A percentile compares a stretch with the other conserved stretches of the same genome.
phyloP scores from a whole-genome alignment of 53 echinoderm and acorn worm species.

The Apostichopus leukothele region DNA sequence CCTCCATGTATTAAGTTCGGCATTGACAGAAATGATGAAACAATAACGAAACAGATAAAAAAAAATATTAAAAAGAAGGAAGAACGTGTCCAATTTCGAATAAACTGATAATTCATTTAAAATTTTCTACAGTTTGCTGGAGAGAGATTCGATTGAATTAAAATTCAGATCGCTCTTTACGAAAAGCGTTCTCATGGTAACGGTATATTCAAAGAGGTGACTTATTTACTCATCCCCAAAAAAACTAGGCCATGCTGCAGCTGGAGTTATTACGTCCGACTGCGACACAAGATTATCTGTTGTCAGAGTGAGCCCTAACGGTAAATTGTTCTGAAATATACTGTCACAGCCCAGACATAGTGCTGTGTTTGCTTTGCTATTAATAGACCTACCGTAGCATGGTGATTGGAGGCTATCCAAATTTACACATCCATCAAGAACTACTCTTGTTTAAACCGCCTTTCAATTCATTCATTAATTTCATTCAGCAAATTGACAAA shows the following conservation, averaged over 20 bases:
- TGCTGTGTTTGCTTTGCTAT: too few relatives aligned
- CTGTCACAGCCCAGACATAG: too few relatives aligned
- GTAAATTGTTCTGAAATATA: too few relatives aligned
- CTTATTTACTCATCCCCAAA: background rate
- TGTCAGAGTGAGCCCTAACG: too few relatives aligned
- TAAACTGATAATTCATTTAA: constrained; percentile 1
- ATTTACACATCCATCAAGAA: background rate
- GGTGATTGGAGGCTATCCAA: background rate
- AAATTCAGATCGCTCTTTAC: background rate
- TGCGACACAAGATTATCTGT: background rate
- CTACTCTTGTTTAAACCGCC: background rate
- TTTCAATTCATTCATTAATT: background rate
- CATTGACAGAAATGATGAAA: background rate
- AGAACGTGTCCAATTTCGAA: constrained; percentile 16
- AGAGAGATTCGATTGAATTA: background rate
- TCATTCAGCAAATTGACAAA: too few relatives aligned
- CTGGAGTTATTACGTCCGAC: constrained; percentile 10
- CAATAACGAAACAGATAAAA: background rate
- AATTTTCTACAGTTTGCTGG: background rate
- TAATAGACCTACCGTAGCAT: too few relatives aligned
- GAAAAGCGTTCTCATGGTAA: background rate
- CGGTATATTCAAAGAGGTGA: background rate
- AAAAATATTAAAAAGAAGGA: background rate
- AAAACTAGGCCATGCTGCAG: constrained; percentile 27
- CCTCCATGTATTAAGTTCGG: background rate